Conservation (phyloP, 2,113 vertebrate species). For the Perccottus glenii region DNA sequence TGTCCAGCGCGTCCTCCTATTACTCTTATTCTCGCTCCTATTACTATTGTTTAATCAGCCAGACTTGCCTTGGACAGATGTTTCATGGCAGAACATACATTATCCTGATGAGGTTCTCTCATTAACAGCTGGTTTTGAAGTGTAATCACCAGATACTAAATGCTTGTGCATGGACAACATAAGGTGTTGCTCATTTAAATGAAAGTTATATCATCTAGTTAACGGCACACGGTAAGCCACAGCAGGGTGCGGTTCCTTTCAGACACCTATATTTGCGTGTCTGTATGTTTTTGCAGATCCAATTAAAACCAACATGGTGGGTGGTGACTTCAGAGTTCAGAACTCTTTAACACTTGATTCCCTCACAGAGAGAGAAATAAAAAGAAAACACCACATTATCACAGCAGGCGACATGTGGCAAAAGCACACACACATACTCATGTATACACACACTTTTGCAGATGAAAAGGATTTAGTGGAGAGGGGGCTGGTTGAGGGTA, state of each 20-base stretch:
- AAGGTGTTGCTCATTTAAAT: conserved; percentile 42
- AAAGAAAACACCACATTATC: conserved; percentile 72
- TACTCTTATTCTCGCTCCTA: too few species aligned
- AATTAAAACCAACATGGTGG: conserved; percentile 64
- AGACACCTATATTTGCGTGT: conserved; percentile 29
- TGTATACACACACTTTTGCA: conserved; percentile 5
- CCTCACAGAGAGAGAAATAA: conserved; percentile 62
- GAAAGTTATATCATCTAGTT: conserved; percentile 23
- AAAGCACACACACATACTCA: conserved; percentile 25
- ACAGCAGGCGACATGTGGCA: conserved; percentile 64
- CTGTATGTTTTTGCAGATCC: conserved; percentile 56
- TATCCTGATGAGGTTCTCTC: background rate
- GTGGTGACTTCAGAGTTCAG: conserved; percentile 67
- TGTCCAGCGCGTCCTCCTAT: background rate
- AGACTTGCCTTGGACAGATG: background rate
- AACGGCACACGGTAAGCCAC: conserved; percentile 23
- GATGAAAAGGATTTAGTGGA: conserved; percentile 60
- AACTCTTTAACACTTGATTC: conserved; percentile 71
- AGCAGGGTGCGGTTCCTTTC: conserved; percentile 29
- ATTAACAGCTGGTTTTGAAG: conserved; percentile 8
- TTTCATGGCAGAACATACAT: background rate
- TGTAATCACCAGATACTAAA: conserved; percentile 9
- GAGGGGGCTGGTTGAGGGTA: conserved; percentile 53
- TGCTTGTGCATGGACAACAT: conserved; percentile 1
- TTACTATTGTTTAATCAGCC: background rate